Conservation (phyloP, 2,888 invertebrate genomes). For the Aspidiotus rigidus region DNA sequence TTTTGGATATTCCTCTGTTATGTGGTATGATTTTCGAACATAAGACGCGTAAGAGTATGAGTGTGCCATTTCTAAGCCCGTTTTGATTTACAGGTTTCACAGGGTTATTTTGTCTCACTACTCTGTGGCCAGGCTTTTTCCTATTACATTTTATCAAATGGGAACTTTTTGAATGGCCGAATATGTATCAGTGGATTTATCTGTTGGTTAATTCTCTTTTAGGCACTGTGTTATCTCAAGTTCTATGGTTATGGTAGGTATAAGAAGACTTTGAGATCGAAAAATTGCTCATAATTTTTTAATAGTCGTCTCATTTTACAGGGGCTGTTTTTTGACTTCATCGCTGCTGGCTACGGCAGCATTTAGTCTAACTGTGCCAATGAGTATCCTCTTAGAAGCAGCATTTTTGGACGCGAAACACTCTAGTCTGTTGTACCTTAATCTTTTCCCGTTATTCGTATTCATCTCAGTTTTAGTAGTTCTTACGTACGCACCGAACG, state of each 20-base stretch:
- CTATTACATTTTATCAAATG: slow-evolving; percentile 70
- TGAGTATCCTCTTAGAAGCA: slow-evolving; percentile 45
- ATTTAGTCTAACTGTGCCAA: slow-evolving; percentile 76
- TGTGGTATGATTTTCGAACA: slow-evolving; percentile 59
- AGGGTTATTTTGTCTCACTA: slow-evolving; percentile 77
- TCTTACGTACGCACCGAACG: slow-evolving; percentile 23
- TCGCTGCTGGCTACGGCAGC: slow-evolving; percentile 78
- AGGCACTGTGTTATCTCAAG: slow-evolving; percentile 84
- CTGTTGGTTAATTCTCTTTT: slow-evolving; percentile 76
- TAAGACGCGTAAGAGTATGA: not conserved
- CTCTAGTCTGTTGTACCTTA: slow-evolving; percentile 20
- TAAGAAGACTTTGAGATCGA: not conserved
- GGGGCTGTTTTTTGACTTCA: slow-evolving; percentile 91
- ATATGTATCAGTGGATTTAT: slow-evolving; percentile 66
- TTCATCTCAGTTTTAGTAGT: slow-evolving; percentile 22
- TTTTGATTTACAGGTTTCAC: slow-evolving; percentile 64
- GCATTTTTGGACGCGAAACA: slow-evolving; percentile 28
- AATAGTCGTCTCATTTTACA: slow-evolving; percentile 42
- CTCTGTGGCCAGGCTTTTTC: slow-evolving; percentile 84
- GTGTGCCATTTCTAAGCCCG: not conserved
- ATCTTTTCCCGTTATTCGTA: slow-evolving; percentile 23
- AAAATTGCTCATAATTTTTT: not conserved
- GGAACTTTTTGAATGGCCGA: slow-evolving; percentile 79
- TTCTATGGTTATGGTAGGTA: slow-evolving; percentile 79
- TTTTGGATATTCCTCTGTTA: slow-evolving; percentile 88